Base-by-base conservation (phyloP, 2,113 vertebrate genomes). In the Osmerus mordax region DNA sequence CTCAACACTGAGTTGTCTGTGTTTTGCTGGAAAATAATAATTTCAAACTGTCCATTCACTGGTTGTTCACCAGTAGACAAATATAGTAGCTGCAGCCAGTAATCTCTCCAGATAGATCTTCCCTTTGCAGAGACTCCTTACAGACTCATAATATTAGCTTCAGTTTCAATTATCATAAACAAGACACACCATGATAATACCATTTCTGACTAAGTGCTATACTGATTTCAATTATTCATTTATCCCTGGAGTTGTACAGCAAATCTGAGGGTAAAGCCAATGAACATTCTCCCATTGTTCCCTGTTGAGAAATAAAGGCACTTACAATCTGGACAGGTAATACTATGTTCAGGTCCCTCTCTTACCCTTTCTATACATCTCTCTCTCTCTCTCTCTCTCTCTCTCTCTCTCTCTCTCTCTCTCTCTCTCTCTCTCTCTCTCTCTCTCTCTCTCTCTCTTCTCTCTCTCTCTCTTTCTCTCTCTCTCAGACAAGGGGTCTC, bases 301-400 rank as follows among this genome's bases (percentile, higher is more conserved):
- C 68, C 73, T 59, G 21, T 53, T 72, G 65, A 68, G 41, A 76
- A 71, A 82, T 80, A 71, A 21, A 36, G 55, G 21, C 36, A 72
- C 64, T 78, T 78, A 74, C 65, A 78, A 23, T 64, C 23, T 66
- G 71, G 70, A 75, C 71, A 64, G 61, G 75, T 21, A 71, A 69
- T 51, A 32, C 53, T 56, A 36, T 36, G 32, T 36, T 36, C 32
- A 36, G 32, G 32, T 36, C 32, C 32, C 7, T 36, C 32, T 36
- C 7, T 36, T 7, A 36, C 4, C 5, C 32, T 36, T 4, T 36
- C 32, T 6, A 36, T 62, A 53, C 32, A 36, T 36, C 32, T 7
- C 7, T 36, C 32, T 36, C 52, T 53, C 52, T 53, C 52, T 53
- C 52, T 2, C 52, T 53, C 52, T 53, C 9, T 53, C 52, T 5